Evolutionary conservation across 1,140 invertebrate species (phyloP).

Genomic region (Neotoxoptera formosana): DNA sequence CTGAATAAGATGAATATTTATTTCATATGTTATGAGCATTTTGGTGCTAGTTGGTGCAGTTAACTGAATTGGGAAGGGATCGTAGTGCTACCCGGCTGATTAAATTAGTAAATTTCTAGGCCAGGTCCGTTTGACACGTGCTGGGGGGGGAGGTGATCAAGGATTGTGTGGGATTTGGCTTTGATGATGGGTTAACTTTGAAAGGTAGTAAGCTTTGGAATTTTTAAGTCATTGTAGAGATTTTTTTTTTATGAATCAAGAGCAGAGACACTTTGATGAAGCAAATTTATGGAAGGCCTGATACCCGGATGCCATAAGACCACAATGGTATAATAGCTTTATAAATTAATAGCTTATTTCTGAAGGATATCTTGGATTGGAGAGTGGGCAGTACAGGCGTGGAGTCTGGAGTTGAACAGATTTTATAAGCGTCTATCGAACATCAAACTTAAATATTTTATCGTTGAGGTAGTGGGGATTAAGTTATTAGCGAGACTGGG

Average conservation of each 20-base stretch:
- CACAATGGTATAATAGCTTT: background rate
- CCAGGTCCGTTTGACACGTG: no score
- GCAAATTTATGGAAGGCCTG: background rate
- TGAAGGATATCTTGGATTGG: background rate
- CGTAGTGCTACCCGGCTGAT: no score
- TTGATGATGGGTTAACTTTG: no score
- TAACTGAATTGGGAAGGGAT: background rate
- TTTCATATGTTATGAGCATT: no score
- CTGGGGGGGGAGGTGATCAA: no score
- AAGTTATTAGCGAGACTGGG: no score
- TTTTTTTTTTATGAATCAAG: background rate
- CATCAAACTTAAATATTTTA: background rate
- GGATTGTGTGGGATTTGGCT: no score
- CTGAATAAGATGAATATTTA: no score
- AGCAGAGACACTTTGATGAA: background rate
- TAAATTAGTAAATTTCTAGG: no score
- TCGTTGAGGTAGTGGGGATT: no score
- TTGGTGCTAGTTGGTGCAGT: background rate
- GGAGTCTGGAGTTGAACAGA: background rate
- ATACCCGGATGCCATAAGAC: background rate
- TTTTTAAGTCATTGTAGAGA: background rate
- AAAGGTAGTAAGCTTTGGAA: background rate
- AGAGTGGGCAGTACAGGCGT: background rate
- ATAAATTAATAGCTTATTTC: background rate
- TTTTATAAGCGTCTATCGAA: background rate